Base-by-base conservation (phyloP, 2,888 invertebrate genomes). In the Caenorhabditis zanzibari region DNA sequence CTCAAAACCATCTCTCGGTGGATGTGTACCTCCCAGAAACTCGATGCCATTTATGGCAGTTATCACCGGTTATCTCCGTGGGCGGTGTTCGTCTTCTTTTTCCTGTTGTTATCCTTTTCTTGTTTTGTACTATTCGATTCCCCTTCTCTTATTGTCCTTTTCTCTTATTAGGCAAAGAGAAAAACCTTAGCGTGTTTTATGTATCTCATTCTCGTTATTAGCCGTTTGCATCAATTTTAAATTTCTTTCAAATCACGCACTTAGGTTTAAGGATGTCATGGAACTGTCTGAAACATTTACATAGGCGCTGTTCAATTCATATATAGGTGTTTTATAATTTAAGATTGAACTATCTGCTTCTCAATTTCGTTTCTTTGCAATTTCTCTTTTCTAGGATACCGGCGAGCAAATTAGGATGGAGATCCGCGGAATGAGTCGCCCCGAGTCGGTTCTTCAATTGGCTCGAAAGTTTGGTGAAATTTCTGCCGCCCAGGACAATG, bases 381-480 rank as follows among this genome's bases (percentile, higher is more conserved):
- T 24, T 28, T 32, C n/a, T 35, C 10, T 12, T 14, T 81, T 86
- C 0, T 68, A 87, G 87, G 87, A 87, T 72, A 83, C 85, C 44
- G 87, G 87, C 12, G 81, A 83, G 28, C 79, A 69, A 44, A 64
- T 77, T 44, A 38, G 75, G 52, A 86, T 83, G 80, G 85, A 85
- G 44, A 76, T 85, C 38, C 81, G 86, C 52, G 84, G 85, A 68
- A 80, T 84, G 75, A 56, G 81, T 26, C 82, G 84, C n/a, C 85
- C 84, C n/a, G 88, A 88, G 35, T 87, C 83, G 0, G 88, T 89
- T 14, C 69, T 89, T 59, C 71, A 84, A 41, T 61, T 89, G 64
- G 88, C 87, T 2, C 68, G 88, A 14, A 84, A 85, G 49, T 89
- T 88, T 59, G 84, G 83, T 7, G 85, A 86, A 49, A 83, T 84